Percentiles rank a stretch among this genome's conserved stretches.
Evolutionary conservation across 1,140 invertebrate genomes (phyloP).

Genomic region (Liolophura sinensis): DNA sequence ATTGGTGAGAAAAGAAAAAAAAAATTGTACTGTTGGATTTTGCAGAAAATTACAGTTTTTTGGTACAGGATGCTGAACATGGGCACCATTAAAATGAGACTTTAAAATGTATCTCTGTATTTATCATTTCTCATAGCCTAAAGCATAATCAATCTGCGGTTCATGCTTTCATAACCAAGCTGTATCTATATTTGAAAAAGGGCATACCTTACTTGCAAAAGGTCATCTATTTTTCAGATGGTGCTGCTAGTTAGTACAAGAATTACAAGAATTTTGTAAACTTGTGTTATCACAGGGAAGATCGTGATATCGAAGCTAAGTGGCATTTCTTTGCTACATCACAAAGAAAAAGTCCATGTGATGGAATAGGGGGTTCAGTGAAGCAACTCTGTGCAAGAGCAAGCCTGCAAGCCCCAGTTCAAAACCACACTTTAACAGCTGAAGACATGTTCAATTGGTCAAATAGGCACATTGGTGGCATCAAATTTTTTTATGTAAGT

Average conservation of each 20-base stretch:
- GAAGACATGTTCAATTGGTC: not conserved
- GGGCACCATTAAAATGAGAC: conserved; percentile 43
- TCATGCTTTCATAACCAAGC: not conserved
- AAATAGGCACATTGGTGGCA: not conserved
- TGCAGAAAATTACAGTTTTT: conserved; percentile 49
- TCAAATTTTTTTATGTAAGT: not conserved
- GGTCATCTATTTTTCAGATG: conserved; percentile 8
- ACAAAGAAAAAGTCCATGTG: conserved; percentile 41
- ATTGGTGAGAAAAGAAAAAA: too few species aligned
- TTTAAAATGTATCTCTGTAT: too few species aligned
- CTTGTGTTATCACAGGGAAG: conserved; percentile 5
- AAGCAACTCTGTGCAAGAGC: conserved; percentile 17
- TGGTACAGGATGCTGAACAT: conserved; percentile 41
- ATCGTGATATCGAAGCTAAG: conserved; percentile 20
- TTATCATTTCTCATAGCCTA: too few species aligned
- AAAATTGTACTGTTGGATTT: conserved; percentile 39
- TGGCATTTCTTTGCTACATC: conserved; percentile 47
- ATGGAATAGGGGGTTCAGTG: conserved; percentile 38
- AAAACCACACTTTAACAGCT: conserved; percentile 7
- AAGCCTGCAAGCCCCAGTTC: too few species aligned
- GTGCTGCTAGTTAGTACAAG: conserved; percentile 11
- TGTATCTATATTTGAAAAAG: conserved; percentile 1
- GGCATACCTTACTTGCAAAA: conserved; percentile 1
- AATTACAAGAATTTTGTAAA: too few species aligned
- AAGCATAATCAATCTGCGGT: too few species aligned